Conservation (phyloP, 2,797 vertebrate genomes). For the Coracias cyanogaster region DNA sequence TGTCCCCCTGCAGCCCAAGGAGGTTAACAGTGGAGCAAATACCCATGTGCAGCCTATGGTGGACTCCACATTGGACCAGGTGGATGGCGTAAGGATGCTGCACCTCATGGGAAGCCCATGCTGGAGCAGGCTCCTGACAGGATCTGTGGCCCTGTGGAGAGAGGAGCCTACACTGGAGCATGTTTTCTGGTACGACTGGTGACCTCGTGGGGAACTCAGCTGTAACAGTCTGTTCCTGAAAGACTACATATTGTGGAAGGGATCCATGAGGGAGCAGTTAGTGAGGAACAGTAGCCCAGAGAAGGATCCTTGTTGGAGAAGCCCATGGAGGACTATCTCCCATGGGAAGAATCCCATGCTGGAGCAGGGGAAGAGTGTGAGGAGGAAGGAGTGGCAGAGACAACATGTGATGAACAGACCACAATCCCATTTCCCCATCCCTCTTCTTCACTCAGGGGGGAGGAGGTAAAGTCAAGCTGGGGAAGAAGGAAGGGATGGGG, state of each 20-base stretch:
- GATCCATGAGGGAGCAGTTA: not conserved
- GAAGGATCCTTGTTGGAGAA: not conserved
- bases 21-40: not conserved
- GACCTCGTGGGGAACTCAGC: too few relatives aligned
- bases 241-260: too few relatives aligned
- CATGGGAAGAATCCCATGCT: not conserved
- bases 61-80: too few relatives aligned
- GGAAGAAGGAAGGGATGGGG: not conserved
- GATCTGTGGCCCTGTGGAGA: too few relatives aligned
- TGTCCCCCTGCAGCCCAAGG: not conserved
- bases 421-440: not conserved
- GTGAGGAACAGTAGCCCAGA: not conserved
- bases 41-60: not conserved
- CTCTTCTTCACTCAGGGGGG: accelerated
- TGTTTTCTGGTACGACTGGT: too few relatives aligned
- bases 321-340: not conserved
- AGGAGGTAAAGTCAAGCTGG: not conserved
- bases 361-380: not conserved
- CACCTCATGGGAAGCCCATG: too few relatives aligned
- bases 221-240: not conserved
- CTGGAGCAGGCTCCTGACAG: too few relatives aligned
- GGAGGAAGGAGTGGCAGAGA: not conserved
- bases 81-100: not conserved
- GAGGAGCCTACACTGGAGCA: too few relatives aligned
- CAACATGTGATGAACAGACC: not conserved